These are phyloP conservation scores for Monomorium pharaonis DNA, from an alignment of 1,140 invertebrate genomes.

Conservation along the genomic window DNA sequence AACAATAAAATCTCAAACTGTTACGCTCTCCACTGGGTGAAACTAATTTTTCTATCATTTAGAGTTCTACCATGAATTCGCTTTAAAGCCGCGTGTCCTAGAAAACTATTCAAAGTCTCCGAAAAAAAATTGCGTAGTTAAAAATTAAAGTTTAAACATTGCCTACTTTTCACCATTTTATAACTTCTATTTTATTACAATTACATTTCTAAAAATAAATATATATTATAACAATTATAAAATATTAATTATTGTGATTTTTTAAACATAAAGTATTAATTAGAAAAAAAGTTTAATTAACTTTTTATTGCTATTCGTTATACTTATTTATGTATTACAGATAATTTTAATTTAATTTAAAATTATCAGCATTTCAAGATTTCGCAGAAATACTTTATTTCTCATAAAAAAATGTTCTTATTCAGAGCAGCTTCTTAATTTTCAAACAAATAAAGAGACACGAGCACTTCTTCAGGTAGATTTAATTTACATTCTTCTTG, in stretches of 20 bases:
- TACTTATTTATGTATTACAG: background rate
- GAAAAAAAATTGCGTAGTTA: conserved; percentile 29
- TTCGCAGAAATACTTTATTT: background rate
- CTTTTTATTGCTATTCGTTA: background rate
- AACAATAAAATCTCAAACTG: conserved; percentile 49
- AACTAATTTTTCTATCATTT: conserved; percentile 55
- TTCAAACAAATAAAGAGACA: conserved; percentile 3
- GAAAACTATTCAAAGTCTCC: no score
- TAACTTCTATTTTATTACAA: background rate
- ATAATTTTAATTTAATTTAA: background rate
- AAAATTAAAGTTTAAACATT: background rate
- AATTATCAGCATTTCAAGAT: background rate
- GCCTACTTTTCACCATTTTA: background rate
- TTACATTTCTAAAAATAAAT: background rate
- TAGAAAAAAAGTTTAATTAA: background rate
- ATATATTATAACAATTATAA: background rate
- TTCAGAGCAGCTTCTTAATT: background rate
- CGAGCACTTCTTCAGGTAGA: conserved; percentile 38
- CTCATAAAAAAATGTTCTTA: background rate
- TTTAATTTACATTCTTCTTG: conserved; percentile 61
- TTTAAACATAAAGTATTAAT: background rate
- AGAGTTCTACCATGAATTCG: background rate
- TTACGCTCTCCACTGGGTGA: background rate
- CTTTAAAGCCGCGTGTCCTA: conserved; percentile 19
- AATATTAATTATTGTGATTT: background rate